Percentiles rank a stretch among this genome's conserved stretches.
These are phyloP conservation scores for Halisarca cf. caerulea DNA, from an alignment of 37 sponge, comb jelly and placozoan genomes.

Conservation along the genomic window DNA sequence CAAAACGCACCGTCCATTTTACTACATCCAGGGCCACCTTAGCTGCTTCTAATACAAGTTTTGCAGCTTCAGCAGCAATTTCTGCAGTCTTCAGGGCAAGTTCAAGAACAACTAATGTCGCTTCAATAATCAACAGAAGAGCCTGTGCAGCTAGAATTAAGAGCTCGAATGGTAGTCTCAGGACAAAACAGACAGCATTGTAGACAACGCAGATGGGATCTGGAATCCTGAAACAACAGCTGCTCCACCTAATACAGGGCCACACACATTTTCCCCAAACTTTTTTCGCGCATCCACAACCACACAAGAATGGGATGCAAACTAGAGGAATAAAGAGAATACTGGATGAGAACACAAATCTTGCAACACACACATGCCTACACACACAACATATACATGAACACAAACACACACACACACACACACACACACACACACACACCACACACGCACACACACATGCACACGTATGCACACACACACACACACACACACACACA, in stretches of 20 bases:
- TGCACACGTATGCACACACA: no score
- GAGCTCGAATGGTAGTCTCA: neutral
- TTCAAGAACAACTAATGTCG: neutral
- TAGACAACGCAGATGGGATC: constrained; percentile 15
- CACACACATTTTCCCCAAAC: constrained; percentile 30
- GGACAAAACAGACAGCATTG: constrained; percentile 16
- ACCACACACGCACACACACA: no score
- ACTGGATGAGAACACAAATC: neutral
- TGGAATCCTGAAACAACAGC: constrained; percentile 36
- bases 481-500: no score
- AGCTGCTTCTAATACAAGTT: no score
- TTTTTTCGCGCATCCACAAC: constrained; percentile 11
- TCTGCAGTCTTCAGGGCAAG: neutral
- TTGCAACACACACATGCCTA: no score
- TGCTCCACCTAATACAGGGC: neutral
- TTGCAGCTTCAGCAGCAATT: neutral
- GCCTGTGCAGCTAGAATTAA: neutral
- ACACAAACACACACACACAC: no score
- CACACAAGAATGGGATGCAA: constrained; percentile 14
- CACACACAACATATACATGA: no score
- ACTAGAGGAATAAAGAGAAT: neutral
- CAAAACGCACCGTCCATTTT: neutral
- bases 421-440: no score
- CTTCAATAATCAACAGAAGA: neutral
- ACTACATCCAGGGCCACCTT: no score